These are phyloP conservation scores for Myrmophylax atrothorax DNA, from an alignment of 2,113 vertebrate genomes.

Conservation along the genomic window DNA sequence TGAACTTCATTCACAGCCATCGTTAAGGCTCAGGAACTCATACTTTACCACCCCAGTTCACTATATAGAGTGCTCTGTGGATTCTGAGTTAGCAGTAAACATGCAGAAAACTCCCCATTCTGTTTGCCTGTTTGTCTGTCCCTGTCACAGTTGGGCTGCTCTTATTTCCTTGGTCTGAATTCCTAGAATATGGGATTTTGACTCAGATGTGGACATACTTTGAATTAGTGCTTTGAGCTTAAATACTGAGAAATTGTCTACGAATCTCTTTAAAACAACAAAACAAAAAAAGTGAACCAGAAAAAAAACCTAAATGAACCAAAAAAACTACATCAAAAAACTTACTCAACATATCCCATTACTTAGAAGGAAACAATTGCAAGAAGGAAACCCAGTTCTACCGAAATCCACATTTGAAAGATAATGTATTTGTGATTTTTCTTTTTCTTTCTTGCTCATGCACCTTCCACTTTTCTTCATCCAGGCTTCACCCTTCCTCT, in stretches of 20 bases:
- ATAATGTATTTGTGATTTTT: background rate
- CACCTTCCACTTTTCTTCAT: background rate
- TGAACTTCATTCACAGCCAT: background rate
- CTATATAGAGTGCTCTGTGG: background rate
- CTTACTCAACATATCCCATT: accelerated
- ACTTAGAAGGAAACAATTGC: background rate
- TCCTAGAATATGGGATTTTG: background rate
- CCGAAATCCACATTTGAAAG: background rate
- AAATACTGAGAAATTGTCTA: background rate
- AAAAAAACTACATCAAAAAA: background rate
- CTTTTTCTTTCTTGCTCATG: background rate
- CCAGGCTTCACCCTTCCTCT: background rate
- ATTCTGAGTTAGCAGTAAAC: background rate
- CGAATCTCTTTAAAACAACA: background rate
- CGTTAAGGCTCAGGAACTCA: background rate
- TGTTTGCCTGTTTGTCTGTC: background rate
- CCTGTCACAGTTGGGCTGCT: background rate
- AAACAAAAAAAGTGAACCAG: background rate
- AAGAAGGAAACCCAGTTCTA: background rate
- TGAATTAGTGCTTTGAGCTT: background rate
- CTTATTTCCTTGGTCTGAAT: background rate
- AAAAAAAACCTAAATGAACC: accelerated
- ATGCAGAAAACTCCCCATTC: accelerated
- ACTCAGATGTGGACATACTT: background rate
- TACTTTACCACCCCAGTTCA: background rate